Evolutionary conservation across 2,113 vertebrate genomes (phyloP), one percentile per base, ranked within the genome.

Genomic region (Asarcornis scutulata): DNA sequence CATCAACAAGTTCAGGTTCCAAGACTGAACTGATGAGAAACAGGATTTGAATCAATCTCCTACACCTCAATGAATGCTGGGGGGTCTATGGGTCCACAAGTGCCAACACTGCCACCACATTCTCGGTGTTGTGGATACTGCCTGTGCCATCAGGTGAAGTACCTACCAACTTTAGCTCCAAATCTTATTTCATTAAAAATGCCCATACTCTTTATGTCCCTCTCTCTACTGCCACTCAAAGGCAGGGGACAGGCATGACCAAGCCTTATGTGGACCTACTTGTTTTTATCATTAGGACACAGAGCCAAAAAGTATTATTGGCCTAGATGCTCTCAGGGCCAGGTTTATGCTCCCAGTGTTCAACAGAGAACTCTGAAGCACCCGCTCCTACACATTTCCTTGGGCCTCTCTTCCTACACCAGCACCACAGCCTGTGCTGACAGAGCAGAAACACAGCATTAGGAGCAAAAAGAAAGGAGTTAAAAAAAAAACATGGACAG

Each of bases 341-440:
- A 46, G 50, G 27, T 20, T 66, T 40, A 56, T 1, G 18, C 10
- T 71, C 15, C 32, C 44, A 40, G 56, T 0, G 0, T 32, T 56
- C 59, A 77, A 18, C 14, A 29, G 22, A 27, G 17, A 76, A 34
- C 34, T 56, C 48, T 5, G 62, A 77, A 77, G 77, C 16, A 56
- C 29, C 68, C 64, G 32, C 17, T 34, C 38, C 55, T 73, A 36
- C 40, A 62, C 13, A 17, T n/a, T 72, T 44, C n/a, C 50, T 59
- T 58, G 7, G 46, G 26, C 29, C 48, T 42, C 46, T 17, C 20
- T 48, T 34, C 52, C n/a, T 53, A 8, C 63, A 55, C 7, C 4
- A 53, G 17, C n/a, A 52, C 13, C 2, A 0, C 21, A n/a, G 69
- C 0, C 0, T 8, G 22, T 17, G 20, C 17, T 17, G 17, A 21